phyloP scores from a whole-genome alignment of 2,113 vertebrate genomes.

The Lagopus muta region DNA sequence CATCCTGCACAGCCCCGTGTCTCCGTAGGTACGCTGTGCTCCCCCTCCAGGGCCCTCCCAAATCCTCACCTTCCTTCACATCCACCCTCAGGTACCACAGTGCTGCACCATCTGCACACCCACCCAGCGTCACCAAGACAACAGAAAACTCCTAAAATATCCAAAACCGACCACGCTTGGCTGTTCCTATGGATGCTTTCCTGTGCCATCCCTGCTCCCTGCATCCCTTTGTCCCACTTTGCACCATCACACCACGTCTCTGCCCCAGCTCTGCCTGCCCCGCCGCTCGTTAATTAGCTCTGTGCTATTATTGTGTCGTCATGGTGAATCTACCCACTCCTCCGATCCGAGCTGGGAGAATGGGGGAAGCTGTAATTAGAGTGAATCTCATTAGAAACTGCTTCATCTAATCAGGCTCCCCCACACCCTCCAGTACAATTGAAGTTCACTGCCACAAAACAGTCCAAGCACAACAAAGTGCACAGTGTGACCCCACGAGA shows the following conservation, averaged over 20 bases:
- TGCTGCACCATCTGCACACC: fast-evolving
- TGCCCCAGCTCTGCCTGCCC: background rate
- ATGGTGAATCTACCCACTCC: slow-evolving; percentile 76
- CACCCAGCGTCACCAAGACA: fast-evolving
- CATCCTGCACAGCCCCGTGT: background rate
- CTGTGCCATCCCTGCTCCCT: background rate
- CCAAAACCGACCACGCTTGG: fast-evolving
- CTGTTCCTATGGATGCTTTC: background rate
- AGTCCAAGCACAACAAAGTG: slow-evolving; percentile 31
- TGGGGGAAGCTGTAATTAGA: slow-evolving; percentile 86
- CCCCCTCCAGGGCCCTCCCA: fast-evolving
- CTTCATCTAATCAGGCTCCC: slow-evolving; percentile 81
- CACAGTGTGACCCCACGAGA: slow-evolving; percentile 12
- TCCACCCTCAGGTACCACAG: fast-evolving
- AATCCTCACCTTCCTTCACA: fast-evolving
- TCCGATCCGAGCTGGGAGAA: slow-evolving; percentile 76
- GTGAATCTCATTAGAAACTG: slow-evolving; percentile 86
- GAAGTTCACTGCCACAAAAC: slow-evolving; percentile 67
- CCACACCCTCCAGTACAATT: slow-evolving; percentile 68
- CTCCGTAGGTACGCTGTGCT: background rate
- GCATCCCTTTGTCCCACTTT: background rate
- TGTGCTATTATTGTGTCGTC: slow-evolving; percentile 76
- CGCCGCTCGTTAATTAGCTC: slow-evolving; percentile 75
- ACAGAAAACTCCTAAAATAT: background rate
- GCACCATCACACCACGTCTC: background rate